Conservation (phyloP, 2,888 invertebrate genomes). For the Sepioteuthis lessoniana region DNA sequence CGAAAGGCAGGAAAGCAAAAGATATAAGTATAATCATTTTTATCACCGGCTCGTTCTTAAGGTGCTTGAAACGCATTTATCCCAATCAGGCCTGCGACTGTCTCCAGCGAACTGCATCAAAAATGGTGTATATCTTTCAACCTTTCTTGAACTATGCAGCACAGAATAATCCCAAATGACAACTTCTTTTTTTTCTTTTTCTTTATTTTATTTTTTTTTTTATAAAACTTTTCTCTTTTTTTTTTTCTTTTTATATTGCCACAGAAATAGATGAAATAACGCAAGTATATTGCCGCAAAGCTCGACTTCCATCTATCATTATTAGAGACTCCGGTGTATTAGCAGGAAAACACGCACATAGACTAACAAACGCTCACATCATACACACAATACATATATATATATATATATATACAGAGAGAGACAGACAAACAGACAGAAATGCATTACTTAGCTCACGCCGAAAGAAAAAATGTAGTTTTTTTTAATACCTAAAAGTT, state of each 20-base stretch:
- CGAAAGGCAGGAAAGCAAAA: too few species aligned
- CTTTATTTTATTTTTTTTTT: background rate
- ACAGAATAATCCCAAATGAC: background rate
- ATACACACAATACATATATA: background rate
- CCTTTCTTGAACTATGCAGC: too few species aligned
- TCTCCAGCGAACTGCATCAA: too few species aligned
- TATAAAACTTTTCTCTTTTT: too few species aligned
- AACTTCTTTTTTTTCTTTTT: background rate
- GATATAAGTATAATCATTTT: too few species aligned
- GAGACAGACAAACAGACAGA: background rate
- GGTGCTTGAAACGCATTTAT: too few species aligned
- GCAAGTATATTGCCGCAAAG: background rate
- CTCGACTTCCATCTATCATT: background rate
- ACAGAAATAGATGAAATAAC: background rate
- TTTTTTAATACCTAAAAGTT: too few species aligned
- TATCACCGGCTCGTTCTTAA: too few species aligned
- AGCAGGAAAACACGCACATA: background rate
- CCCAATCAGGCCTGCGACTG: too few species aligned
- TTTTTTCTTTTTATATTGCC: too few species aligned
- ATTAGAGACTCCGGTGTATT: background rate
- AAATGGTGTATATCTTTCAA: too few species aligned
- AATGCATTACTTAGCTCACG: background rate
- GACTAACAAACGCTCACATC: background rate
- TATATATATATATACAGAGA: conserved; percentile 25
- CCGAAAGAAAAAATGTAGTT: too few species aligned